Evolutionary conservation across 1,140 invertebrate species (phyloP).

Genomic region (Neomicropteryx cornuta): DNA sequence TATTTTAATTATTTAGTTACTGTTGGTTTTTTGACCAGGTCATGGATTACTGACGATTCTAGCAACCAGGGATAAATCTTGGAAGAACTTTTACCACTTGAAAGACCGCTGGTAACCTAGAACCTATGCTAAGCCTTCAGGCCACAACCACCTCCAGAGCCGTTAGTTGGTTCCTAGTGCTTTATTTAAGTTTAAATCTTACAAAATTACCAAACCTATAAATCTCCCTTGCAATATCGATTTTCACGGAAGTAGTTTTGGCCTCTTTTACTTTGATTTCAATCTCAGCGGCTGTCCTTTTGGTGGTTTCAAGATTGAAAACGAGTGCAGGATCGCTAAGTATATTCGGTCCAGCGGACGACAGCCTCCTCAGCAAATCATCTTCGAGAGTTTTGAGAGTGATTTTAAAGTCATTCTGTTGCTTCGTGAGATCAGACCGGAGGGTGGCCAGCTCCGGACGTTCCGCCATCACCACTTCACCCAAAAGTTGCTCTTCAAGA

Average conservation of each 20-base stretch:
- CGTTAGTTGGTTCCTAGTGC: too few relatives aligned
- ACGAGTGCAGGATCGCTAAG: conserved; percentile 83
- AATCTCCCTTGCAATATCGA: conserved; percentile 81
- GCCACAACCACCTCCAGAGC: too few relatives aligned
- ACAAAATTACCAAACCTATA: conserved; percentile 53
- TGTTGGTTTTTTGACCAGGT: too few relatives aligned
- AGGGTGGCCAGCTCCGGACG: conserved; percentile 79
- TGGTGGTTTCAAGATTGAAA: conserved; percentile 87
- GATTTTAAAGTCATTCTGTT: conserved; percentile 94
- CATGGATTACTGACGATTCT: too few relatives aligned
- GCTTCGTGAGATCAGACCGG: conserved; percentile 68
- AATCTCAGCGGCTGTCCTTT: conserved; percentile 85
- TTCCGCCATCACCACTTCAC: conserved; percentile 89
- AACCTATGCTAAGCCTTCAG: too few relatives aligned
- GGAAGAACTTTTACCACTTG: too few relatives aligned
- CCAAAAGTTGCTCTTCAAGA: conserved; percentile 86
- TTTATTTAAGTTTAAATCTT: too few relatives aligned
- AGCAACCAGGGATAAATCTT: too few relatives aligned
- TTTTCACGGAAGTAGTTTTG: conserved; percentile 73
- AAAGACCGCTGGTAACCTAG: too few relatives aligned
- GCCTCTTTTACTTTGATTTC: conserved; percentile 77
- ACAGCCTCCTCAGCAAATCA: conserved; percentile 72
- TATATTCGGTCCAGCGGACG: conserved; percentile 83
- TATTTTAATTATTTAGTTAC: too few relatives aligned
- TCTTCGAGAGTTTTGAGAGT: conserved; percentile 85